Percentiles rank a stretch among this genome's conserved stretches.
These are phyloP conservation scores for Macrostomum lignano DNA, from an alignment of 1,140 invertebrate species.

Conservation along the genomic window DNA sequence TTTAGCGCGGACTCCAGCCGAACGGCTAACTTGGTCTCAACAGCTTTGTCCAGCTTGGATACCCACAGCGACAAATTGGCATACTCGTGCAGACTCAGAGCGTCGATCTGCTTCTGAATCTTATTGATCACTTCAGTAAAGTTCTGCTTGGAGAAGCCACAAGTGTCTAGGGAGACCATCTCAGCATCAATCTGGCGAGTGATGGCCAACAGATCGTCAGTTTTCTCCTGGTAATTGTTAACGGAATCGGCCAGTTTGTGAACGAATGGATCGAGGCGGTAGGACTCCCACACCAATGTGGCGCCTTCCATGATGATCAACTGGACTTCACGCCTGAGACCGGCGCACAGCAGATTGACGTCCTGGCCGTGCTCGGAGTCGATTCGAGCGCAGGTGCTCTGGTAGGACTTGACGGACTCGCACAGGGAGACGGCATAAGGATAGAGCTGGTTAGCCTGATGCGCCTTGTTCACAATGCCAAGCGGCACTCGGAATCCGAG, in stretches of 20 bases:
- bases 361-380: conserved; percentile 1
- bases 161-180: conserved; percentile 65
- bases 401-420: conserved; percentile 82
- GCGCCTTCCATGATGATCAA: conserved; percentile 37
- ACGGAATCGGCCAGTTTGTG: conserved; percentile 72
- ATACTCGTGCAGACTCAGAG: conserved; percentile 75
- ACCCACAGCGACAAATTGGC: conserved; percentile 91
- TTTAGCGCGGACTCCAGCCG: conserved; percentile 68
- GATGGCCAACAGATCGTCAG: conserved; percentile 65
- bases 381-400: conserved; percentile 26
- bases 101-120: conserved; percentile 88
- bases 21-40: conserved; percentile 58
- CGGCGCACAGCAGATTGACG: conserved; percentile 64
- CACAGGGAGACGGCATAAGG: conserved; percentile 94
- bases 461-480: conserved; percentile 90
- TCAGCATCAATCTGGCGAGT: conserved; percentile 89
- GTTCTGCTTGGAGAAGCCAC: conserved; percentile 61
- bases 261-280: conserved; percentile 87
- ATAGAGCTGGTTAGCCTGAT: conserved; percentile 88
- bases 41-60: conserved; percentile 59
- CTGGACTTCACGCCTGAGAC: conserved; percentile 63
- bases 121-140: conserved; percentile 72
- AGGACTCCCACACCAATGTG: conserved; percentile 82
- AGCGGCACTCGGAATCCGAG: conserved; percentile 81
- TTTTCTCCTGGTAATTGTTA: conserved; percentile 76